Conservation (phyloP, 1,140 invertebrate species). For the Euschistus heros region DNA sequence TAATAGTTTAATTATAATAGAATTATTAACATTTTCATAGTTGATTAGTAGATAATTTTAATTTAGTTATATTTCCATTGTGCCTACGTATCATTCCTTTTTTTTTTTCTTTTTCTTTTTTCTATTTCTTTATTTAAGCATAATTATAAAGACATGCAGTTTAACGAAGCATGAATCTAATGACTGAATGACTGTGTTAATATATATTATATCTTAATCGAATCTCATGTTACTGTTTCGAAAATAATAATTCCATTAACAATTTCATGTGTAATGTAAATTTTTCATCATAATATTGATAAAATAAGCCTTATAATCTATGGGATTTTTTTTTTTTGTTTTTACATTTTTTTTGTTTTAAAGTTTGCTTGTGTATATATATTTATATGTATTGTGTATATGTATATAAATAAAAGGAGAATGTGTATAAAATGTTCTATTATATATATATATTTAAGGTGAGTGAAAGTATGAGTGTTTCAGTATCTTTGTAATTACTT, state of each 20-base stretch:
- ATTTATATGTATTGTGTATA: conserved; percentile 15
- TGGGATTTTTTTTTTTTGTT: neutral
- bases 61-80: neutral
- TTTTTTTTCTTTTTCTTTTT: conserved; percentile 6
- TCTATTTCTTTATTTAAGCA: neutral
- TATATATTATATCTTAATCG: neutral
- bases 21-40: neutral
- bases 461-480: conserved; percentile 4
- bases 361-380: conserved; percentile 9
- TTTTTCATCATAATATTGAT: neutral
- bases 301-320: neutral
- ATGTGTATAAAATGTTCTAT: conserved; percentile 4
- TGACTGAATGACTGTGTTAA: conserved; percentile 8
- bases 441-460: conserved; percentile 10
- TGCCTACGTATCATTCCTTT: neutral
- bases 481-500: conserved; percentile 8
- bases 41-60: neutral
- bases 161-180: neutral
- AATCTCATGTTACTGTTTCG: neutral
- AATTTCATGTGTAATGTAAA: neutral
- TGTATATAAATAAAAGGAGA: conserved; percentile 5
- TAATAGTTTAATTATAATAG: neutral
- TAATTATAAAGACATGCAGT: conserved; percentile 9
- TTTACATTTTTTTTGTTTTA: neutral
- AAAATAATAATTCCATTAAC: neutral